Evolutionary conservation across 1,140 invertebrate species (phyloP), one percentile per base, ranked within the genome.

Genomic region (Phortica variegata): DNA sequence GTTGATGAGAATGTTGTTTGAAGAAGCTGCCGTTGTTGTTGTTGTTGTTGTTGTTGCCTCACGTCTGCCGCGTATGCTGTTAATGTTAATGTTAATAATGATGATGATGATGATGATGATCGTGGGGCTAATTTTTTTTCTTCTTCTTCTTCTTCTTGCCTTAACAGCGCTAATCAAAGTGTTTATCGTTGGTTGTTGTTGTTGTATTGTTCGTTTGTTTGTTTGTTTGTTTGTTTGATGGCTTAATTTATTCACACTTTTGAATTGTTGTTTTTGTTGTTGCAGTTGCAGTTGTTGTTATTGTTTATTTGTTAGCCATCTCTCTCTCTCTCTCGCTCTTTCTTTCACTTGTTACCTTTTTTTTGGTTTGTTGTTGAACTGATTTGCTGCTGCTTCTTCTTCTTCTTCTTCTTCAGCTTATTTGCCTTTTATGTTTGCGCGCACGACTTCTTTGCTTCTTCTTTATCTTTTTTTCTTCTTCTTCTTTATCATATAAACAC

Each of bases 181-280:
- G 63, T 66, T 66, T 66, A 66, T 66, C 63, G 63, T 63, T 61
- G 60, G 23, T 26, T 26, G 23, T 26, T 26, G 23, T 26, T 26
- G 23, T 26, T 26, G 23, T 26, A 26, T 26, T 26, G 5, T 26
- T 6, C 10, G 5, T 10, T 41, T 49, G 65, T 60, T 68, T 65
- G 54, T 68, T 68, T 68, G 65, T 69, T 68, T 68, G 68, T 69
- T 60, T 63, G 58, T 66, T 60, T 68, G 63, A 68, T 68, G 63
- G 60, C 63, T 68, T 68, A 68, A 68, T 68, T 68, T 68, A 68
- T 68, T 68, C 63, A 68, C 63, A 68, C 63, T 68, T 65, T 54
- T 48, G 41, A 50, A 38, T 33, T 45, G 47, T 59, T 59, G 50
- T 48, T 53, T 40, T 44, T 37, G 47, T 31, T 31, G 40, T 53